Evolutionary conservation across 2,797 vertebrate species (phyloP).

Genomic region (Cuculus canorus): DNA sequence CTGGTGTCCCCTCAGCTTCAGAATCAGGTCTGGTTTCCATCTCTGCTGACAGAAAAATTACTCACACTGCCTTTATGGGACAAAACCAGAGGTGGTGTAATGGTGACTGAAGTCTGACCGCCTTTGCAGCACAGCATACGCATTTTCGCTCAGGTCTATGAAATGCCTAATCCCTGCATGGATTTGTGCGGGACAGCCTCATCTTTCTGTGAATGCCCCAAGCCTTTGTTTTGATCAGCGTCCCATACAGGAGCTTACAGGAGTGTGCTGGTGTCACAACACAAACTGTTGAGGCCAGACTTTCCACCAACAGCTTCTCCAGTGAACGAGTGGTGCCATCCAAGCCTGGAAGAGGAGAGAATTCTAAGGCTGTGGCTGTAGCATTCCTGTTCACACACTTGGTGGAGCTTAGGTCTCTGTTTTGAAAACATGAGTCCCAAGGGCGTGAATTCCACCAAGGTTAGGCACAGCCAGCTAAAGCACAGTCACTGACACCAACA

Average conservation of each 20-base stretch:
- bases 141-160: neutral
- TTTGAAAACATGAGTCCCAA: neutral
- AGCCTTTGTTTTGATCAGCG: neutral
- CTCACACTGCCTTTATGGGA: neutral
- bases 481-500: neutral
- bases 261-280: rapidly evolving
- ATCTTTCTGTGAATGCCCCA: neutral
- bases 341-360: neutral
- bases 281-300: neutral
- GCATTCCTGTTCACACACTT: neutral
- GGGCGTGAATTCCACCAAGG: neutral
- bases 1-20: neutral
- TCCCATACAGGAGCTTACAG: rapidly evolving
- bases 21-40: neutral
- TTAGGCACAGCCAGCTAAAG: neutral
- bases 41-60: neutral
- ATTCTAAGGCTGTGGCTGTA: neutral
- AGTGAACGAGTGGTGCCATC: rapidly evolving
- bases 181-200: rapidly evolving
- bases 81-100: rapidly evolving
- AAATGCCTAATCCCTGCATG: rapidly evolving
- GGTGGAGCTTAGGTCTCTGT: neutral
- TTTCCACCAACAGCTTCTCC: neutral
- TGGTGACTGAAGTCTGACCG: rapidly evolving
- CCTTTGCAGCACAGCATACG: neutral